These are phyloP conservation scores for Scylla paramamosain DNA, from an alignment of 1,140 invertebrate genomes.

Conservation along the genomic window DNA sequence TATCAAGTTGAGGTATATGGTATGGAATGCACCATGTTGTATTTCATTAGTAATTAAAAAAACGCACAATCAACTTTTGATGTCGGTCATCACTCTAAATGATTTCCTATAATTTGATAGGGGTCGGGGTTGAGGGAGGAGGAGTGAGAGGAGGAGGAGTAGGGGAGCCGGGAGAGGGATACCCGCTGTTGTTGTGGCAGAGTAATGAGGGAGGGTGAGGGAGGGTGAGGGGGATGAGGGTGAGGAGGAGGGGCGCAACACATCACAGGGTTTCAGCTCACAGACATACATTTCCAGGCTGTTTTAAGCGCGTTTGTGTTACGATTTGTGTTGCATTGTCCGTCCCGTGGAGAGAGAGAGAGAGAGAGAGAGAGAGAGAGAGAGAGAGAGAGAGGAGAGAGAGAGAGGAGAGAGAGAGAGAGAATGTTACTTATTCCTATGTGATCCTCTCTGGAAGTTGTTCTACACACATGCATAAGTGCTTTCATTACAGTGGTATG, in stretches of 20 bases:
- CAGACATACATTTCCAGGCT: constrained; percentile 1
- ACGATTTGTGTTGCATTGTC: constrained; percentile 1
- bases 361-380: too few species aligned
- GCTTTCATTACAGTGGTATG: neutral
- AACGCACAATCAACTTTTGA: constrained; percentile 59
- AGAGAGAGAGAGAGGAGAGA: too few species aligned
- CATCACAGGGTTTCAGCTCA: constrained; percentile 1
- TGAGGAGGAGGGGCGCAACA: neutral
- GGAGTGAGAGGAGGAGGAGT: neutral
- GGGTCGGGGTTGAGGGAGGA: neutral
- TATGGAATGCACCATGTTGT: constrained; percentile 47
- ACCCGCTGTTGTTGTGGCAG: constrained; percentile 30
- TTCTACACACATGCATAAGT: too few species aligned
- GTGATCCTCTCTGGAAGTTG: too few species aligned
- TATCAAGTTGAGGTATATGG: constrained; percentile 60
- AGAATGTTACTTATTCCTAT: too few species aligned
- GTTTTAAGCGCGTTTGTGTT: constrained; percentile 14
- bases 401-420: too few species aligned
- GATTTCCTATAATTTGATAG: constrained; percentile 56
- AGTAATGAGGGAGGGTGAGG: constrained; percentile 36
- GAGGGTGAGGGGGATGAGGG: neutral
- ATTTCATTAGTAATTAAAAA: constrained; percentile 64
- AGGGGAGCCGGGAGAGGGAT: neutral
- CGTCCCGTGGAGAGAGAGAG: neutral
- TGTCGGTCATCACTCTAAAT: constrained; percentile 53